Conservation (phyloP, 2,888 invertebrate genomes). For the Pilophorus perplexus region DNA sequence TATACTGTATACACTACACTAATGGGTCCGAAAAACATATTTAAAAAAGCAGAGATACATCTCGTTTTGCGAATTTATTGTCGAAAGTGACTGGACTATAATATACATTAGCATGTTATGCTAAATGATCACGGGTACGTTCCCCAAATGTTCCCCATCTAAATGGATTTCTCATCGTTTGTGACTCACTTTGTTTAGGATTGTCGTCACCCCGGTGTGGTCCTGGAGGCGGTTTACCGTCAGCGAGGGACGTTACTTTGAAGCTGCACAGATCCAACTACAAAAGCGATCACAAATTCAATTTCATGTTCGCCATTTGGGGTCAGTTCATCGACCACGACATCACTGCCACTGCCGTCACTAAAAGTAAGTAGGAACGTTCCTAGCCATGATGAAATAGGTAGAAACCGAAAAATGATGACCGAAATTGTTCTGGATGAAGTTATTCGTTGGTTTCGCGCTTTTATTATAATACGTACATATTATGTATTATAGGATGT, state of each 20-base stretch:
- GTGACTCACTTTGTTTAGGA: conserved; percentile 54
- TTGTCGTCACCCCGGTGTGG: conserved; percentile 64
- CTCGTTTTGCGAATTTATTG: no score
- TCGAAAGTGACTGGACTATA: no score
- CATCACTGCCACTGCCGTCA: conserved; percentile 78
- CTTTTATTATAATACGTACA: no score
- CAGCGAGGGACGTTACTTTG: conserved; percentile 71
- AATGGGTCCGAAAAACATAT: no score
- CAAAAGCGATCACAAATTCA: conserved; percentile 70
- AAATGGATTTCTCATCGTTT: no score
- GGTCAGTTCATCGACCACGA: conserved; percentile 88
- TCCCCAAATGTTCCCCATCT: no score
- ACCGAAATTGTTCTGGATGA: background rate
- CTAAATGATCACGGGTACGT: no score
- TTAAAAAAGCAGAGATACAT: no score
- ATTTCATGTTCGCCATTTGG: conserved; percentile 82
- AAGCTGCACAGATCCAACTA: conserved; percentile 72
- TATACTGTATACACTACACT: no score
- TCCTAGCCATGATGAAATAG: background rate
- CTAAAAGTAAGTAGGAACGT: conserved; percentile 62
- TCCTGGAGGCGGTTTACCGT: conserved; percentile 62
- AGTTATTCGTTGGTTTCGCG: no score
- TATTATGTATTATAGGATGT: no score
- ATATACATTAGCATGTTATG: no score
- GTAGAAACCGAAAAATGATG: background rate